phyloP scores from a whole-genome alignment of 2,113 vertebrate species.

The Sylvia atricapilla region DNA sequence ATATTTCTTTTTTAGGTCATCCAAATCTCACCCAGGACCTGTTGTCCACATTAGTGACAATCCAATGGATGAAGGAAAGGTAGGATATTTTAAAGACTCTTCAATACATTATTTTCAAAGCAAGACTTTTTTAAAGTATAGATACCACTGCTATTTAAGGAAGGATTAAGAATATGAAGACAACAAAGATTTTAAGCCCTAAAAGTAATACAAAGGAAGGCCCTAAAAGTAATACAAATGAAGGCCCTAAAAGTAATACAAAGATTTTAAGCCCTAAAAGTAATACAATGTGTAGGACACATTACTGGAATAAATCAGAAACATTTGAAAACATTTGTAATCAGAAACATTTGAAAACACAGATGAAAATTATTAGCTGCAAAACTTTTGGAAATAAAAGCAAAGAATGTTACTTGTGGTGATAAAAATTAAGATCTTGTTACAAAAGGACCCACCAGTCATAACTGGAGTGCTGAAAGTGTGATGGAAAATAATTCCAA shows the following conservation, averaged over 20 bases:
- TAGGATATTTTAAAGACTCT: conserved; percentile 55
- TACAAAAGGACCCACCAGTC: fast-evolving
- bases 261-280: not conserved
- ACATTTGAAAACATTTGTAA: not conserved
- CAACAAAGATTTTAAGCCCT: not conserved
- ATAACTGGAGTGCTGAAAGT: not conserved
- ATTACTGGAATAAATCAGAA: not conserved
- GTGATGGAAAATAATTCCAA: not conserved
- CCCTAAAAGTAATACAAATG: not conserved
- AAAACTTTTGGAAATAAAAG: not conserved
- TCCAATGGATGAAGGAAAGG: conserved; percentile 99
- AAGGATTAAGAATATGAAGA: not conserved
- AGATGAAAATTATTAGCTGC: not conserved
- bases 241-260: no score
- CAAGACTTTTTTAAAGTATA: not conserved
- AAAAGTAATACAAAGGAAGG: not conserved
- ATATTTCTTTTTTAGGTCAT: conserved; percentile 80
- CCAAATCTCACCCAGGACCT: conserved; percentile 96
- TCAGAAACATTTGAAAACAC: not conserved
- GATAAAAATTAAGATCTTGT: not conserved
- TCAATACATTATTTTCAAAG: not conserved
- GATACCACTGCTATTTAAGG: not conserved
- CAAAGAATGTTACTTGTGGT: not conserved
- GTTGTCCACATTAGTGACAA: conserved; percentile 99
- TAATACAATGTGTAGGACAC: not conserved